phyloP scores from a whole-genome alignment of 2,113 vertebrate genomes.

The Andinoacara biseriatus region DNA sequence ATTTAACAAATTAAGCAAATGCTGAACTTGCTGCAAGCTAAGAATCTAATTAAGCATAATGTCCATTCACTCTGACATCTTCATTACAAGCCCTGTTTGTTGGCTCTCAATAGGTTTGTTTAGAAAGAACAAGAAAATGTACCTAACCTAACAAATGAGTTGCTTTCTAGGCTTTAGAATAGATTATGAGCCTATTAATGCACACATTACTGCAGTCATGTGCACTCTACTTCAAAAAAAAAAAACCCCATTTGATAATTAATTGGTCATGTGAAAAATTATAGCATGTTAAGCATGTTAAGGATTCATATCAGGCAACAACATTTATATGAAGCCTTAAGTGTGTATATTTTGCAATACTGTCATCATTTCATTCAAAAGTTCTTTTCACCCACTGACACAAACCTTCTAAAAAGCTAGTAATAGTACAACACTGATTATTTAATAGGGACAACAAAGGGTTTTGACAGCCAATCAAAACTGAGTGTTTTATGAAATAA shows the following conservation, averaged over 20 bases:
- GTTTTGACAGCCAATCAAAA: constrained; percentile 48
- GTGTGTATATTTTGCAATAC: not conserved
- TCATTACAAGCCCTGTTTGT: constrained; percentile 48
- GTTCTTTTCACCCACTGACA: constrained; percentile 2
- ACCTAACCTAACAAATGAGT: not conserved
- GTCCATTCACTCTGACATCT: constrained; percentile 45
- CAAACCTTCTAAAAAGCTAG: constrained; percentile 12
- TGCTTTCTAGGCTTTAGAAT: not conserved
- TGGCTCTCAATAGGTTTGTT: constrained; percentile 24
- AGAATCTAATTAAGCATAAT: constrained; percentile 64
- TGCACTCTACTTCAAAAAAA: not conserved
- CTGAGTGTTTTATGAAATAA: constrained; percentile 14
- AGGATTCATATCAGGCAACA: not conserved
- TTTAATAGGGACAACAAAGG: constrained; percentile 10
- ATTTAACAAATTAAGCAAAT: constrained; percentile 47
- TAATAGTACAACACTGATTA: constrained; percentile 15
- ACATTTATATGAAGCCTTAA: not conserved
- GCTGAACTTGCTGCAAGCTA: constrained; percentile 49
- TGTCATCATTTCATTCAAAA: not conserved
- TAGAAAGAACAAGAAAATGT: not conserved
- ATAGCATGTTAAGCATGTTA: not conserved
- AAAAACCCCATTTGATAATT: not conserved
- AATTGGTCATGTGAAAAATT: not conserved
- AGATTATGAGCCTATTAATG: not conserved
- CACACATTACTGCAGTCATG: constrained; percentile 3